A percentile compares a stretch with the other conserved stretches of the same genome.
Evolutionary conservation across 2,888 invertebrate species (phyloP).

Genomic region (Drosophila eohydei): DNA sequence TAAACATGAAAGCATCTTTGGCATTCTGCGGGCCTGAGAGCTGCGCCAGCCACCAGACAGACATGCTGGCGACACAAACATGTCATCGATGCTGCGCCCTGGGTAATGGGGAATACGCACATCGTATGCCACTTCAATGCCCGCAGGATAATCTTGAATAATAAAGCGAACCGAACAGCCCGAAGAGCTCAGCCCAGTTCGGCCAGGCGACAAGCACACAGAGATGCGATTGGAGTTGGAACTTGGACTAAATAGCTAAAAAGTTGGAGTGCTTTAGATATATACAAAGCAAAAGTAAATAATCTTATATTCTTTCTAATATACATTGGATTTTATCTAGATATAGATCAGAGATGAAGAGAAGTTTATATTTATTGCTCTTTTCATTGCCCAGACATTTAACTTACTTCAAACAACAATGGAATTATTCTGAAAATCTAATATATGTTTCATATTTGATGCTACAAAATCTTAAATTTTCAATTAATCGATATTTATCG

Average conservation of each 20-base stretch:
- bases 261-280: not conserved
- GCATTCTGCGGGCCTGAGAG: slow-evolving; percentile 50
- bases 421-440: too few species aligned
- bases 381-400: too few species aligned
- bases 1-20: slow-evolving; percentile 41
- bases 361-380: too few species aligned
- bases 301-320: not conserved
- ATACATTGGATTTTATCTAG: too few species aligned
- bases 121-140: slow-evolving; percentile 68
- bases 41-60: slow-evolving; percentile 60
- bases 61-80: slow-evolving; percentile 80
- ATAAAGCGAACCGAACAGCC: slow-evolving; percentile 55
- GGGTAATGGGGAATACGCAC: slow-evolving; percentile 43
- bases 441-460: too few species aligned
- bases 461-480: not conserved
- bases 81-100: slow-evolving; percentile 70
- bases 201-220: slow-evolving; percentile 50
- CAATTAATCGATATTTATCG: not conserved
- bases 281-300: not conserved
- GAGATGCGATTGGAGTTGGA: slow-evolving; percentile 18
- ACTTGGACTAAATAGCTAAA: slow-evolving; percentile 7
- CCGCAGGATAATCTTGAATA: slow-evolving; percentile 81
- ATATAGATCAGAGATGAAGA: too few species aligned
- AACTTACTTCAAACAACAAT: not conserved
- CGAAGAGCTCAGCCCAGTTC: not conserved